Conservation (phyloP, 2,113 vertebrate species). For the Grallaria varia region DNA sequence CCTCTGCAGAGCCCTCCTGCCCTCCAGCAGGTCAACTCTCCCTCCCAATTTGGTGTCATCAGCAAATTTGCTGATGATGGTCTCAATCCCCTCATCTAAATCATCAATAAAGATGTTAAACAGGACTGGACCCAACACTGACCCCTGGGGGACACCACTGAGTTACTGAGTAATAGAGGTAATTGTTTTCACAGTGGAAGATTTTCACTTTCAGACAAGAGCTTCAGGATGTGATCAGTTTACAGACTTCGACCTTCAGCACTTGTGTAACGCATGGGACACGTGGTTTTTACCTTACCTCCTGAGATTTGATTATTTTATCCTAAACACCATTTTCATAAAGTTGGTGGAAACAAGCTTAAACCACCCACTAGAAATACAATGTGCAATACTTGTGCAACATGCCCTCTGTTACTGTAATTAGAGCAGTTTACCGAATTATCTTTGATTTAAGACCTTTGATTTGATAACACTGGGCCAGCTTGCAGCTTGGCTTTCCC, state of each 20-base stretch:
- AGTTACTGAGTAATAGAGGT: background rate
- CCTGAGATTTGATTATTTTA: background rate
- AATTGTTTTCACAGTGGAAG: constrained; percentile 50
- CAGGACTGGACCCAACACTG: too few relatives aligned
- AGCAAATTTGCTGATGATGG: too few relatives aligned
- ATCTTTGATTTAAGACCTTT: constrained; percentile 11
- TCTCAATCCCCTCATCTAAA: too few relatives aligned
- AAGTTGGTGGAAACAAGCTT: background rate
- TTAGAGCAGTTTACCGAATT: constrained; percentile 16
- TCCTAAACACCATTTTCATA: background rate
- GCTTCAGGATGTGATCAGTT: background rate
- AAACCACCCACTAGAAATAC: background rate
- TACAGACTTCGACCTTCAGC: constrained; percentile 37
- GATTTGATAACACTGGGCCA: background rate
- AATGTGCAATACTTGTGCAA: background rate
- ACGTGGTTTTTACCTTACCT: background rate
- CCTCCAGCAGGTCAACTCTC: too few relatives aligned
- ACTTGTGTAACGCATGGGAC: background rate
- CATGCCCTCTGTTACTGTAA: background rate
- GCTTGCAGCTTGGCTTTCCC: background rate
- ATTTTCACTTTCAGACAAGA: constrained; percentile 8
- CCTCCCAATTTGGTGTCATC: too few relatives aligned
- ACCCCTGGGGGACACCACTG: too few relatives aligned
- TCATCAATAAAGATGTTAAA: too few relatives aligned
- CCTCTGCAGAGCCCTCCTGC: too few relatives aligned